phyloP scores from a whole-genome alignment of 2,888 invertebrate species.

The Leucophenga maculata region DNA sequence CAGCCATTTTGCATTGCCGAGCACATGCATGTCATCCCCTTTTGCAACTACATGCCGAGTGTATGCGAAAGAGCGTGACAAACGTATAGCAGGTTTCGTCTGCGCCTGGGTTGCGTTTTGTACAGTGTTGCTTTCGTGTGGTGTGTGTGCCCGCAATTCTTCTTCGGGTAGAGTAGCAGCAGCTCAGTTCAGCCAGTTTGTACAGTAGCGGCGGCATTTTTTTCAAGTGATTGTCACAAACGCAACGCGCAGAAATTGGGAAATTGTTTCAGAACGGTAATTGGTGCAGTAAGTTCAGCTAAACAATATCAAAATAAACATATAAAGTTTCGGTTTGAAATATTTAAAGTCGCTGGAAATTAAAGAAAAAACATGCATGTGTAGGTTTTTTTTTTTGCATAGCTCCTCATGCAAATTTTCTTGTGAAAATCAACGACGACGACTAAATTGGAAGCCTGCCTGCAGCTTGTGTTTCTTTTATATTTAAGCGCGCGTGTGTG shows the following conservation, averaged over 20 bases:
- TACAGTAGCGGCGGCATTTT: slow-evolving; percentile 20
- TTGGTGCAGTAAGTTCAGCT: background rate
- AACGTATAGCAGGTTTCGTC: background rate
- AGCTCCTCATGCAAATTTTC: slow-evolving; percentile 8
- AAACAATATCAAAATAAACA: no score
- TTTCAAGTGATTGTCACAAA: no score
- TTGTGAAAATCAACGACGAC: background rate
- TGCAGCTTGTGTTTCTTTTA: background rate
- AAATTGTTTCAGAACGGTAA: slow-evolving; percentile 5
- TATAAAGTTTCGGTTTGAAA: no score
- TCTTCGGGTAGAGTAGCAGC: background rate
- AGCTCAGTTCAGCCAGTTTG: background rate
- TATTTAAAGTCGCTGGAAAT: background rate
- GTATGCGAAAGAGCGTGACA: background rate
- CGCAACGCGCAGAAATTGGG: slow-evolving; percentile 6
- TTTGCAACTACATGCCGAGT: background rate
- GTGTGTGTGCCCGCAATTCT: no score
- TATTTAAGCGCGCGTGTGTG: slow-evolving; percentile 18
- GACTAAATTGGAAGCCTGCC: slow-evolving; percentile 6
- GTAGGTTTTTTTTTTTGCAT: background rate
- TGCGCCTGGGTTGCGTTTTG: slow-evolving; percentile 1
- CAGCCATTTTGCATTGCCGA: slow-evolving; percentile 19
- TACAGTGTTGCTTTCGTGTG: slow-evolving; percentile 3
- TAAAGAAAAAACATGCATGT: background rate
- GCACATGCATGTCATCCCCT: slow-evolving; percentile 2